Evolutionary conservation across 2,113 vertebrate species (phyloP).

Genomic region (Hirundichthys speculiger): DNA sequence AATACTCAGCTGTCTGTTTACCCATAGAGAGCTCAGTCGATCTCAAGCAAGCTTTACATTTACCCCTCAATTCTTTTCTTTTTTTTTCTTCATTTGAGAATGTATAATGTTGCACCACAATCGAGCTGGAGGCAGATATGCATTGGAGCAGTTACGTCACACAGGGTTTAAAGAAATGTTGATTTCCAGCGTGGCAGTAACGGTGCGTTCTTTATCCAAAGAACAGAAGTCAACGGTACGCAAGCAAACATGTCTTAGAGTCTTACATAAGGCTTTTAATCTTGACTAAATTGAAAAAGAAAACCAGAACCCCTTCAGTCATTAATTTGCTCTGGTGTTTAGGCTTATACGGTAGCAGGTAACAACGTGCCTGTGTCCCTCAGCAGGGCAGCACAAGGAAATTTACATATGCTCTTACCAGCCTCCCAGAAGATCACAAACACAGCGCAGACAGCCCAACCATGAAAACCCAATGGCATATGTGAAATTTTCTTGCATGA

Average conservation of each 20-base stretch:
- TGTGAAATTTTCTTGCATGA: constrained; percentile 1
- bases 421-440: background rate
- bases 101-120: background rate
- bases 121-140: background rate
- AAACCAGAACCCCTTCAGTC: background rate
- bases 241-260: constrained; percentile 3
- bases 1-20: constrained; percentile 57
- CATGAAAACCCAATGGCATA: background rate
- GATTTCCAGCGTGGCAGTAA: background rate
- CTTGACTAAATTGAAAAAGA: background rate
- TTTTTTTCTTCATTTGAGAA: background rate
- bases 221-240: background rate
- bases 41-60: constrained; percentile 35
- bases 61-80: constrained; percentile 27
- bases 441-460: background rate
- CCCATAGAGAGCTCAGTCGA: constrained; percentile 34
- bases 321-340: background rate
- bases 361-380: constrained; percentile 7
- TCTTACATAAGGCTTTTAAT: constrained; percentile 3
- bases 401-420: constrained; percentile 23
- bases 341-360: background rate
- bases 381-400: constrained; percentile 2
- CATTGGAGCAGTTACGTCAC: constrained; percentile 1
- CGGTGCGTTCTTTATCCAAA: constrained; percentile 1
- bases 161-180: constrained; percentile 6